Evolutionary conservation across 2,888 invertebrate species (phyloP), one percentile per base, ranked within the genome.

Genomic region (Hipparchia semele): DNA sequence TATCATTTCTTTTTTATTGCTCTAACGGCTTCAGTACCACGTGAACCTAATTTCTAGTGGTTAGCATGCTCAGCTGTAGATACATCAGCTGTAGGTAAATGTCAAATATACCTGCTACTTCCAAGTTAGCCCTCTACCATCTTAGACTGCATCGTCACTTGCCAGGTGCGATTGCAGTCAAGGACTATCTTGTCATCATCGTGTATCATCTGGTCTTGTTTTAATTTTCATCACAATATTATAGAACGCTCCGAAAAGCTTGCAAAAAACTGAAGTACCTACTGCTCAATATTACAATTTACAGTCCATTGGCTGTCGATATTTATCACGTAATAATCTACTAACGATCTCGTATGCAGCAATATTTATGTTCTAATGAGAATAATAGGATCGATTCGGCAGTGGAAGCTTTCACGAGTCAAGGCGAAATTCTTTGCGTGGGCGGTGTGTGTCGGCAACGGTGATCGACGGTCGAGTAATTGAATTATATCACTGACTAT

Each of bases 381-480:
- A 49, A 71, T 73, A 73, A 75, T 73, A 75, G 70, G 45, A 74
- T 73, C 74, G 54, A 56, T 75, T 70, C 64, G 71, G 60, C 69
- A 69, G 51, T 61, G 70, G 66, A 65, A 83, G 84, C 88, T 89
- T 88, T 89, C 88, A 80, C 85, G 80, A 80, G 80, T 83, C 89
- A 89, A 89, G 89, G 89, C 84, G 86, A 87, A 86, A 88, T 87
- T 87, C 86, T 86, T 86, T 60, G 60, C 59, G 77, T 78, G 74
- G 79, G 77, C 72, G 77, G 58, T 68, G 60, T 60, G 76, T 70
- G 77, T 73, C 67, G 45, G 58, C 64, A 23, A 45, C 66, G 67
- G n/a, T 75, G 74, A 76, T 68, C 74, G 77, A 78, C 76, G 67
- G 71, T 71, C 71, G 65, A 73, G 62, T 77, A 75, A 73, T 70